Conservation (phyloP, 2,888 invertebrate genomes). For the Pterostichus niger region DNA sequence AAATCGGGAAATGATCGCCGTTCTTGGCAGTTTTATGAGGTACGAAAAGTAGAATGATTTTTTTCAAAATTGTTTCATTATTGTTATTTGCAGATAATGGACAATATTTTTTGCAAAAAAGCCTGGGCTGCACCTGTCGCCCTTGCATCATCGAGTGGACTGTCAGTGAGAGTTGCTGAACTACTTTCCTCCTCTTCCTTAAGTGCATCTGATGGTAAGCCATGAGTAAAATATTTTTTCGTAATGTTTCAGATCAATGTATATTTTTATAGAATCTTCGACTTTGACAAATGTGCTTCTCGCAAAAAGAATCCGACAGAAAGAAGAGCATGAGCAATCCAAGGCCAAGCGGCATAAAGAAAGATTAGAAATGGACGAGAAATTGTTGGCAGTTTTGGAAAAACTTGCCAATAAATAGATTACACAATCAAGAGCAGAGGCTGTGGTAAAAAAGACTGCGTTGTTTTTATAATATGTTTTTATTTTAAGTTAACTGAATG, state of each 20-base stretch:
- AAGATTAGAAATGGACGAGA: conserved; percentile 34
- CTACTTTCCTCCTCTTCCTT: neutral
- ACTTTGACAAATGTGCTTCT: conserved; percentile 1
- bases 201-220: neutral
- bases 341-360: conserved; percentile 6
- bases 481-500: neutral
- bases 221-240: neutral
- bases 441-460: too few species aligned
- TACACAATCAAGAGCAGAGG: too few species aligned
- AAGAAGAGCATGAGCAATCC: neutral
- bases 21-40: conserved; percentile 59
- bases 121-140: conserved; percentile 67
- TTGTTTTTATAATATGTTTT: too few species aligned
- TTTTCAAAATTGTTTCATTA: neutral
- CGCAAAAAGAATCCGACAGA: neutral
- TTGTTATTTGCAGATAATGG: conserved; percentile 68
- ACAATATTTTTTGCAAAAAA: conserved; percentile 68
- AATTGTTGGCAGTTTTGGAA: conserved; percentile 59
- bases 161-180: conserved; percentile 2
- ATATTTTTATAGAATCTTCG: too few species aligned
- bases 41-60: conserved; percentile 8
- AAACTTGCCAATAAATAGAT: conserved; percentile 63
- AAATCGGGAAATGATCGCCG: conserved; percentile 63
- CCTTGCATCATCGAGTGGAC: conserved; percentile 66
- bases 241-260: too few species aligned